A percentile compares a stretch with the other conserved stretches of the same genome.
These are phyloP conservation scores for Sinocyclocheilus rhinocerous DNA, from an alignment of 2,113 vertebrate species.

Conservation along the genomic window DNA sequence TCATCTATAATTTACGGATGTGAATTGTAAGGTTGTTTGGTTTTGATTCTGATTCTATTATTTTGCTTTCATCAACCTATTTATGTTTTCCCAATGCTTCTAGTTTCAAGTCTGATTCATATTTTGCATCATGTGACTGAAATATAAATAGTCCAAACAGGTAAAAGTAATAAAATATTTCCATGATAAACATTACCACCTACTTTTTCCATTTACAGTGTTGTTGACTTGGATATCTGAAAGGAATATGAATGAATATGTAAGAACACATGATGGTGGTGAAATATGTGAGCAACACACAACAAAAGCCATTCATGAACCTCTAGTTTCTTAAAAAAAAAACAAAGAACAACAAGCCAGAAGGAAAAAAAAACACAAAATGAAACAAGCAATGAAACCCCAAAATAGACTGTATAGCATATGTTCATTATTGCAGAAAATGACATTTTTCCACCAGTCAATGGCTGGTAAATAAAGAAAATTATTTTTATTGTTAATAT, in stretches of 20 bases:
- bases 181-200: constrained; percentile 50
- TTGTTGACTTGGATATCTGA: constrained; percentile 69
- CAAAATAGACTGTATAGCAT: background rate
- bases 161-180: background rate
- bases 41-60: background rate
- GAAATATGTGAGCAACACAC: background rate
- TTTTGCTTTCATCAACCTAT: background rate
- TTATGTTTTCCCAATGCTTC: background rate
- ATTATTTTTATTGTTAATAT: too few relatives aligned
- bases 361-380: background rate
- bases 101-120: background rate
- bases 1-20: background rate
- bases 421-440: background rate
- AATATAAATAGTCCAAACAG: background rate
- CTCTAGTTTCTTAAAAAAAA: background rate
- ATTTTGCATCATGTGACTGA: background rate
- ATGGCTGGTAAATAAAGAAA: background rate
- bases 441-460: background rate
- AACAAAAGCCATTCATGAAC: background rate
- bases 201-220: constrained; percentile 74
- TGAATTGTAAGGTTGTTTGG: background rate
- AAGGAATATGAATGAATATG: constrained; percentile 51
- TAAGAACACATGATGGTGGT: background rate
- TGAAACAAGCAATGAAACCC: background rate
- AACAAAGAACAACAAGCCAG: background rate